Conservation (phyloP, 2,888 invertebrate genomes). For the Yponomeuta plumbellus region DNA sequence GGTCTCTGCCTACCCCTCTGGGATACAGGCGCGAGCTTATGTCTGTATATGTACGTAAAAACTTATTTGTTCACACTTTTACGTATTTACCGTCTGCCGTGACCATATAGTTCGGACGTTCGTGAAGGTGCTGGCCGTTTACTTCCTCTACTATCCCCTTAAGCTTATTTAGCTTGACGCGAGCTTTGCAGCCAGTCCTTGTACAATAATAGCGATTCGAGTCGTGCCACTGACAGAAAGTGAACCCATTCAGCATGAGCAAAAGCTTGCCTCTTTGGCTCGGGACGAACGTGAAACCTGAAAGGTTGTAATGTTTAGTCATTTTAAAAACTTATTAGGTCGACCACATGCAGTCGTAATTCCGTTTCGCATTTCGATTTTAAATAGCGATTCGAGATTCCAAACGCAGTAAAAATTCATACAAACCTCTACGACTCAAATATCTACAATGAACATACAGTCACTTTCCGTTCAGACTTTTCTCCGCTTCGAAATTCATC, state of each 20-base stretch:
- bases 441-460: too few species aligned
- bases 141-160: neutral
- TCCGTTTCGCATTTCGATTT: too few species aligned
- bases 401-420: too few species aligned
- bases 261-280: neutral
- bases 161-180: neutral
- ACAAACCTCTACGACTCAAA: too few species aligned
- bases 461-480: too few species aligned
- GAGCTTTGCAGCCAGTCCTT: neutral
- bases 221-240: neutral
- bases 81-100: slow-evolving; percentile 4
- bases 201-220: neutral
- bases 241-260: slow-evolving; percentile 7
- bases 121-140: neutral
- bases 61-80: too few species aligned
- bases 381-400: too few species aligned
- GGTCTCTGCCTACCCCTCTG: too few species aligned
- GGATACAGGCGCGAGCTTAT: too few species aligned
- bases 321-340: neutral
- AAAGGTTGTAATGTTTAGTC: neutral
- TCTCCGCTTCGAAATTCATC: too few species aligned
- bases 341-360: too few species aligned
- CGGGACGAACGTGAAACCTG: neutral
- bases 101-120: slow-evolving; percentile 4
- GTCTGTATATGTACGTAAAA: too few species aligned